These are phyloP conservation scores for Tiliqua scincoides DNA, from an alignment of 2,113 vertebrate species.

Conservation along the genomic window DNA sequence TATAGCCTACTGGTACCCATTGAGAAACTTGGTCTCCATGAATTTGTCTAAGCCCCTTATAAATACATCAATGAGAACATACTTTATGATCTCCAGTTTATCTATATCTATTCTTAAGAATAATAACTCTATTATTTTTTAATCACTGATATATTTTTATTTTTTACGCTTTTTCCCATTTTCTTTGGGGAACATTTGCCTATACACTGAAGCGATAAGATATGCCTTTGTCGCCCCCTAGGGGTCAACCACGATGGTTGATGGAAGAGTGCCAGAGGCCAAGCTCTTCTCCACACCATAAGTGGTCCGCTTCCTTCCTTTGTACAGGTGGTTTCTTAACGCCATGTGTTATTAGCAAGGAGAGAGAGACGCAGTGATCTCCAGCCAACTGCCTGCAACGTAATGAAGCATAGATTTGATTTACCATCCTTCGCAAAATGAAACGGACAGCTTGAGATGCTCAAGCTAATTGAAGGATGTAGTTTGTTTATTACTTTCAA, in stretches of 20 bases:
- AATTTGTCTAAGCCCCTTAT: no score
- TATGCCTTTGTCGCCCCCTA: not conserved
- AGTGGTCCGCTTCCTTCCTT: slow-evolving; percentile 34
- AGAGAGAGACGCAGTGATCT: slow-evolving; percentile 21
- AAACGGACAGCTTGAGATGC: slow-evolving; percentile 58
- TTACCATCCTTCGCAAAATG: slow-evolving; percentile 56
- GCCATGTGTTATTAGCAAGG: slow-evolving; percentile 45
- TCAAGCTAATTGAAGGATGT: slow-evolving; percentile 62
- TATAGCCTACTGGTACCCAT: no score
- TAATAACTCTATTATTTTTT: not conserved
- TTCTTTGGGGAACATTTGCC: not conserved
- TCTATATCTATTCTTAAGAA: not conserved
- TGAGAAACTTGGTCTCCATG: no score
- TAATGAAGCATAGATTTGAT: slow-evolving; percentile 58
- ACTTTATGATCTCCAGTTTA: no score
- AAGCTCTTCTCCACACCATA: not conserved
- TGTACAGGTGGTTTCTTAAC: slow-evolving; percentile 37
- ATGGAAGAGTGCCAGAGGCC: slow-evolving; percentile 6
- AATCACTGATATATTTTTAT: not conserved
- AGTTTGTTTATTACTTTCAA: slow-evolving; percentile 65
- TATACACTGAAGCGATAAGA: not conserved
- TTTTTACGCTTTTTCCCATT: not conserved
- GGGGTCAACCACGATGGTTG: no score
- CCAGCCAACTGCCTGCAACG: slow-evolving; percentile 38
- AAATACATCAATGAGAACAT: no score